Conservation (phyloP, 2,888 invertebrate genomes). For the Hirtodrosophila histrioides region DNA sequence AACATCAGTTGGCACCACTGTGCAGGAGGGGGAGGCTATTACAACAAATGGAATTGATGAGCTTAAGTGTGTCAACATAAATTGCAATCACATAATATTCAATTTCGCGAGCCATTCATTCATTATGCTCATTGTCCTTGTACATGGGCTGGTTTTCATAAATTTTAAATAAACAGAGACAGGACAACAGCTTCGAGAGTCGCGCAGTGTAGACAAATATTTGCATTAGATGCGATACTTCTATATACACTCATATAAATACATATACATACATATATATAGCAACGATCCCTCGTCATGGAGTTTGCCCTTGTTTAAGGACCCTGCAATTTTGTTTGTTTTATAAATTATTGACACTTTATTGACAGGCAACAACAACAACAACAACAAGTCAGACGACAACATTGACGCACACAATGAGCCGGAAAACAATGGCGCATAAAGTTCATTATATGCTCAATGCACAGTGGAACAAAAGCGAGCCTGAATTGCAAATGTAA, state of each 20-base stretch:
- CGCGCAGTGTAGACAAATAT: constrained; percentile 64
- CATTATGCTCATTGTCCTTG: constrained; percentile 38
- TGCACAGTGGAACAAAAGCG: constrained; percentile 63
- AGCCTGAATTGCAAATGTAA: constrained; percentile 19
- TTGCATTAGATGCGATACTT: constrained; percentile 75
- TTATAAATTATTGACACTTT: constrained; percentile 81
- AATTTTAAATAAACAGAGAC: constrained; percentile 74
- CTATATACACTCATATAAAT: constrained; percentile 2
- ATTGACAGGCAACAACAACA: constrained; percentile 63
- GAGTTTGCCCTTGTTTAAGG: constrained; percentile 51
- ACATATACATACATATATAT: constrained; percentile 1
- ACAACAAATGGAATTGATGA: constrained; percentile 66
- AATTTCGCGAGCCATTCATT: constrained; percentile 43
- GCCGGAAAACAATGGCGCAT: constrained; percentile 57
- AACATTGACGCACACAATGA: constrained; percentile 39
- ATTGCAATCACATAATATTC: constrained; percentile 74
- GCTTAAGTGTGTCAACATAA: constrained; percentile 78
- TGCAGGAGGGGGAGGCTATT: neutral
- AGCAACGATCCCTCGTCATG: constrained; percentile 17
- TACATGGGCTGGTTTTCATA: constrained; percentile 65
- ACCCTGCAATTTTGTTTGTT: constrained; percentile 68
- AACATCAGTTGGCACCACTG: too few species aligned
- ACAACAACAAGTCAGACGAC: constrained; percentile 21
- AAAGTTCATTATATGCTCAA: constrained; percentile 64
- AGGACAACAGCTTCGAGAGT: constrained; percentile 27